Conservation (phyloP, 2,888 invertebrate genomes). For the Pristionchus arcanus region DNA sequence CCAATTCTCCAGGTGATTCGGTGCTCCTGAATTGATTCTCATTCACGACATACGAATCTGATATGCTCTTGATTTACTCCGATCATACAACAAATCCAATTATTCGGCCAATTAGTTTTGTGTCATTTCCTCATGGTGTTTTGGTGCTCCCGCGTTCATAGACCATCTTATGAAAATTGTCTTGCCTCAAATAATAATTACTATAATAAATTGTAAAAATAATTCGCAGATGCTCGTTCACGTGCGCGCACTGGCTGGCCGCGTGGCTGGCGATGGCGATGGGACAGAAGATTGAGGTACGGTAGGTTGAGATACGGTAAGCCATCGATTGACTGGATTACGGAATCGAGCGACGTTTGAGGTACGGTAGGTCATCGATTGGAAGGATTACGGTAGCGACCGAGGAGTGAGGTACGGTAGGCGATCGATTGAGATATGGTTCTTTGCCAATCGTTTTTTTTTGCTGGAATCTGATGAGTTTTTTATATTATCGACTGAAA, state of each 20-base stretch:
- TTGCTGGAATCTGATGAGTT: too few relatives aligned
- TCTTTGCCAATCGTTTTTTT: too few relatives aligned
- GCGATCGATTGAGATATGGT: too few relatives aligned
- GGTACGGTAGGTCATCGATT: neutral
- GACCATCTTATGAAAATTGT: neutral
- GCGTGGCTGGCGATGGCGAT: conserved; percentile 49
- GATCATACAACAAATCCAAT: neutral
- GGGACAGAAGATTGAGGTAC: conserved; percentile 50
- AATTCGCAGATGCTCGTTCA: neutral
- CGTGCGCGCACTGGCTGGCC: conserved; percentile 48
- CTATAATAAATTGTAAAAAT: neutral
- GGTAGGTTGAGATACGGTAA: neutral
- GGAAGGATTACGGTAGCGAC: neutral
- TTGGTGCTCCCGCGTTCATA: neutral
- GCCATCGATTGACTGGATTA: neutral
- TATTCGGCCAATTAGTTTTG: neutral
- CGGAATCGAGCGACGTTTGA: neutral
- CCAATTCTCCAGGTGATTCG: too few relatives aligned
- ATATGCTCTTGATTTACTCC: neutral
- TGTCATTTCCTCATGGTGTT: neutral
- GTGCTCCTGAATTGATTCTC: too few relatives aligned
- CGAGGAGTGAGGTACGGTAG: neutral
- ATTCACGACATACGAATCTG: too few relatives aligned
- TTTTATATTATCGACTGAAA: too few relatives aligned
- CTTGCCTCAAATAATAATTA: neutral